Conservation (phyloP, 2,797 vertebrate species). For the Nyctibius grandis region DNA sequence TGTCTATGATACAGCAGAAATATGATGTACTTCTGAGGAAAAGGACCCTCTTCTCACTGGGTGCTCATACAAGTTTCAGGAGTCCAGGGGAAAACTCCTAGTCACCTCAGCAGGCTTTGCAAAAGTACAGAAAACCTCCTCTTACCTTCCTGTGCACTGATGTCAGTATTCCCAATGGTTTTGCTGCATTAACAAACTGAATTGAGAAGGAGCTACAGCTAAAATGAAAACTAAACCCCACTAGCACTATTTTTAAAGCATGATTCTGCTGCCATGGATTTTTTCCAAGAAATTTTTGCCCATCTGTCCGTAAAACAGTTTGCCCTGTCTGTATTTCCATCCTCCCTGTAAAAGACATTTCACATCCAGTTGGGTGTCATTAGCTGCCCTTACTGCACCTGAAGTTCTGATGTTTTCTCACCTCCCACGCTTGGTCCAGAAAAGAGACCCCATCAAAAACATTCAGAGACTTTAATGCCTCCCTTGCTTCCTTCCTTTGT, state of each 20-base stretch:
- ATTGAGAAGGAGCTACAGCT: background rate
- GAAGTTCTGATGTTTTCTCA: slow-evolving; percentile 38
- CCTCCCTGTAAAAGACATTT: background rate
- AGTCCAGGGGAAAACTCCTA: background rate
- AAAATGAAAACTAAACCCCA: background rate
- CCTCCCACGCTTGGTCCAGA: slow-evolving; percentile 29
- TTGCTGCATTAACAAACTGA: background rate
- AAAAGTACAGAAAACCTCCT: background rate
- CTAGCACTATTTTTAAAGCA: slow-evolving; percentile 4
- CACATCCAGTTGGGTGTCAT: background rate
- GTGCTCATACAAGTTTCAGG: background rate
- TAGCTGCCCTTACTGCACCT: background rate
- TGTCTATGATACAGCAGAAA: background rate
- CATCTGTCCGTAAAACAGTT: background rate
- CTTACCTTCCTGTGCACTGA: background rate
- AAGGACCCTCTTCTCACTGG: background rate
- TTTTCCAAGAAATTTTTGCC: slow-evolving; percentile 18
- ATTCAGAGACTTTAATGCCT: slow-evolving; percentile 1
- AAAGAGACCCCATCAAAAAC: slow-evolving; percentile 40
- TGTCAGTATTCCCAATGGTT: background rate
- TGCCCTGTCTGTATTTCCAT: background rate
- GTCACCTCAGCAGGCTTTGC: background rate
- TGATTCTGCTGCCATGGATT: background rate
- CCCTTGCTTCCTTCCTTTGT: slow-evolving; percentile 57
- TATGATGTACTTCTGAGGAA: background rate